These are phyloP conservation scores for Zeus faber DNA, from an alignment of 2,113 vertebrate species.

Conservation along the genomic window DNA sequence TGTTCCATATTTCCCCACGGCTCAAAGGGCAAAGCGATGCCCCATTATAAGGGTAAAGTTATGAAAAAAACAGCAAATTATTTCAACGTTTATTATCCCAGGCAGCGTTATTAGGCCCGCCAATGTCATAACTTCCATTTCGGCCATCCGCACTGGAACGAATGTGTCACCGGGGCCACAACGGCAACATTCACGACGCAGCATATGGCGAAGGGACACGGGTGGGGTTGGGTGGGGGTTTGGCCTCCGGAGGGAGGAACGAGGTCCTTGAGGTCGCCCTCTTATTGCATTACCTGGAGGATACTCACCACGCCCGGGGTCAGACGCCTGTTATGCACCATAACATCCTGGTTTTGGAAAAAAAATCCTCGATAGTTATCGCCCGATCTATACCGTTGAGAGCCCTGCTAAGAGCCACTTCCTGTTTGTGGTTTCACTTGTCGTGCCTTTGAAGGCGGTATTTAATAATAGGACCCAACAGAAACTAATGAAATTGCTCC, in stretches of 20 bases:
- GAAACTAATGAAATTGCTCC: conserved; percentile 77
- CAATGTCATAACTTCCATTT: conserved; percentile 68
- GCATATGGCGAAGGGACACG: too few species aligned
- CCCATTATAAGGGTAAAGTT: conserved; percentile 55
- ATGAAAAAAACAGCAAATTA: conserved; percentile 73
- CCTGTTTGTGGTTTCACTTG: conserved; percentile 76
- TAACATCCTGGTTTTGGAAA: conserved; percentile 35
- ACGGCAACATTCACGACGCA: too few species aligned
- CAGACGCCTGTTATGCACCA: neutral
- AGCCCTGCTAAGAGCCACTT: conserved; percentile 63
- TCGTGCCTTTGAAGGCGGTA: conserved; percentile 69
- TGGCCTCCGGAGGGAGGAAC: too few species aligned
- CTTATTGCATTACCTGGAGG: conserved; percentile 11
- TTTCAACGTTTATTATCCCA: conserved; percentile 63
- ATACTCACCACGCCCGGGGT: neutral
- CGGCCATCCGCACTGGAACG: conserved; percentile 58
- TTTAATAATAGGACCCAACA: conserved; percentile 77
- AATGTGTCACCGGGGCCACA: conserved; percentile 54
- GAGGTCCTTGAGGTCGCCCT: conserved; percentile 13
- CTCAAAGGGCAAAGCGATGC: conserved; percentile 43
- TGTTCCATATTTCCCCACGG: conserved; percentile 65
- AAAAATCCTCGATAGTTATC: conserved; percentile 35
- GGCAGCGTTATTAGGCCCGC: conserved; percentile 52
- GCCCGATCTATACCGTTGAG: conserved; percentile 43
- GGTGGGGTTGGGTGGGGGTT: too few species aligned